These are phyloP conservation scores for Tenebrio molitor DNA, from an alignment of 1,140 invertebrate genomes.

Conservation along the genomic window DNA sequence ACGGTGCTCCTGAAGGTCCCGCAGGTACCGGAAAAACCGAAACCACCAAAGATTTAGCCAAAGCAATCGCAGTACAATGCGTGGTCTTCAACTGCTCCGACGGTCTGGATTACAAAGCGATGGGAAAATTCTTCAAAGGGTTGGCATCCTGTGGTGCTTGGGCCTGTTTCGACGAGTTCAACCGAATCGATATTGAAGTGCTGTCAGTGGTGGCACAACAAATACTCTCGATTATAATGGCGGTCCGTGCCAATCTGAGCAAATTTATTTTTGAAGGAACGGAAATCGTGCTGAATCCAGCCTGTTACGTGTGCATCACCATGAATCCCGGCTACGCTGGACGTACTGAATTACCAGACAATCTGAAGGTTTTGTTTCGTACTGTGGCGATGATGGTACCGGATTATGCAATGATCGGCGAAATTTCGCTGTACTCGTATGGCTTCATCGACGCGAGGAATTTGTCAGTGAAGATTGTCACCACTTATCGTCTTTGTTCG, in stretches of 20 bases:
- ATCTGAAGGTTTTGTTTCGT: conserved; percentile 90
- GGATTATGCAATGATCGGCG: conserved; percentile 92
- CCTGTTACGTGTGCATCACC: conserved; percentile 92
- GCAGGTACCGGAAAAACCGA: conserved; percentile 84
- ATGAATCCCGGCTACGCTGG: conserved; percentile 96
- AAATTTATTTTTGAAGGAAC: conserved; percentile 90
- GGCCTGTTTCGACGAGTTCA: conserved; percentile 97
- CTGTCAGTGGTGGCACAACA: conserved; percentile 88
- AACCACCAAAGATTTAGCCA: conserved; percentile 82
- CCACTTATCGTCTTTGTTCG: conserved; percentile 89
- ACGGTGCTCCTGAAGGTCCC: conserved; percentile 80
- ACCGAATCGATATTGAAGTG: conserved; percentile 92
- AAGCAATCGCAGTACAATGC: conserved; percentile 81
- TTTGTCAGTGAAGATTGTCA: conserved; percentile 89
- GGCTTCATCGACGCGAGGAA: conserved; percentile 87
- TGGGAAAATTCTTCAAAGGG: conserved; percentile 78
- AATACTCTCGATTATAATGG: conserved; percentile 84
- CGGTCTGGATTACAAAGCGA: conserved; percentile 79
- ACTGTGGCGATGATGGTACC: conserved; percentile 97
- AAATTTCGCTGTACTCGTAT: conserved; percentile 91
- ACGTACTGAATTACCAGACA: conserved; percentile 88
- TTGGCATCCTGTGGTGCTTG: conserved; percentile 85
- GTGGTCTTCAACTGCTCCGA: conserved; percentile 86
- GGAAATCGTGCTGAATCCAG: conserved; percentile 82
- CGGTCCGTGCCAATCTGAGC: conserved; percentile 78